Conservation (phyloP, 2,797 vertebrate species). For the Chelon labrosus region DNA sequence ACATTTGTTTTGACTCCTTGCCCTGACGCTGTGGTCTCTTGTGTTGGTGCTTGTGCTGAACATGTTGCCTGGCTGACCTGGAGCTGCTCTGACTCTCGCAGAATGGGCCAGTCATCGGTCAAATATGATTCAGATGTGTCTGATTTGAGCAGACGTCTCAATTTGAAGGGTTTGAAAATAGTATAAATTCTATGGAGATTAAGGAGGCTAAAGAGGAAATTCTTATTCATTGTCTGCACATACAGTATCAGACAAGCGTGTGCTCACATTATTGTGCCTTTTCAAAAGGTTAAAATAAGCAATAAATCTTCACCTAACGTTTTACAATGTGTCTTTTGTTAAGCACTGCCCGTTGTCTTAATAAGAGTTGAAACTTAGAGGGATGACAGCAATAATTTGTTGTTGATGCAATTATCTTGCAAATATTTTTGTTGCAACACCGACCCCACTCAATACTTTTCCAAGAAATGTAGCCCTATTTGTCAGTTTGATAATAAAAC, state of each 20-base stretch:
- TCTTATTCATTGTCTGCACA: no score
- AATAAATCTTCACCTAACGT: conserved; percentile 14
- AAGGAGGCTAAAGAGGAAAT: no score
- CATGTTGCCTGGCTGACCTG: conserved; percentile 36
- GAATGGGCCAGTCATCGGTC: conserved; percentile 13
- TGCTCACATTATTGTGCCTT: conserved; percentile 1
- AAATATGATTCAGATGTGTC: conserved; percentile 21
- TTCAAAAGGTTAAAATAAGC: neutral
- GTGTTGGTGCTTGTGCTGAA: conserved; percentile 30
- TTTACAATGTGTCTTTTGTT: conserved; percentile 3
- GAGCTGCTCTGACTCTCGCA: conserved; percentile 42
- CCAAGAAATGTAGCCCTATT: conserved; percentile 31
- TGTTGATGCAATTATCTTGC: conserved; percentile 32
- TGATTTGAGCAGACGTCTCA: conserved; percentile 5
- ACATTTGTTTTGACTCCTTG: conserved; percentile 74
- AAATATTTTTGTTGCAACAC: conserved; percentile 43
- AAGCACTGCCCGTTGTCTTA: conserved; percentile 21
- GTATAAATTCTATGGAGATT: no score
- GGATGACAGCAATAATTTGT: conserved; percentile 45
- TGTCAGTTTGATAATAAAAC: conserved; percentile 41
- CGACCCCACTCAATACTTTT: conserved; percentile 28
- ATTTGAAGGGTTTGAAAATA: conserved; percentile 7
- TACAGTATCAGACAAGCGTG: neutral
- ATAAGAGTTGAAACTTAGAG: conserved; percentile 38
- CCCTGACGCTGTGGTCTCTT: conserved; percentile 54